Base-by-base conservation (phyloP, 2,113 vertebrate genomes). In the Illadopsis cleaveri region DNA sequence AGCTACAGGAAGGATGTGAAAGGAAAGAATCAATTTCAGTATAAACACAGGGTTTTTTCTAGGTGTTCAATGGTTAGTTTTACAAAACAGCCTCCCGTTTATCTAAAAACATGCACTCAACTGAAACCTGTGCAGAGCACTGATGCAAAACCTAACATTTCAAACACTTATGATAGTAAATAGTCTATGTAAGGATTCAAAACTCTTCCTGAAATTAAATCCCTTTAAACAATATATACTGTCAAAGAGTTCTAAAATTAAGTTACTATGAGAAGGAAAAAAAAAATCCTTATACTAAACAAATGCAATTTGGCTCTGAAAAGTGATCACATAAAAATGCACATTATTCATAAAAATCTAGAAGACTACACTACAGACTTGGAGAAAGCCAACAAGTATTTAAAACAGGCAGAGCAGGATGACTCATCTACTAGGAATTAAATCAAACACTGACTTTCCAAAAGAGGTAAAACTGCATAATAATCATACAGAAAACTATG, bases 311-410 rank as follows among this genome's bases (percentile, higher is more conserved):
- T 64, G 65, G 48, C 60, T 84, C 42, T 75, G 72, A 71, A 54
- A 81, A 92, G 16, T 22, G 27, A 64, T 75, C 37, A 83, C 28
- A 81, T 42, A 75, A 91, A 93, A 95, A 60, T 40, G 64, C n/a
- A 71, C 40, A 78, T 90, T 93, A 89, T 78, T 92, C 83, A 91
- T 40, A 78, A 94, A 61, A 84, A 78, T 64, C 31, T 64, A 47
- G 11, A 78, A 64, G 30, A 73, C 42, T 65, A 66, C 33, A 24
- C 33, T 71, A 53, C 37, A 92, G 86, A 70, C 51, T 71, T 62
- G 30, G 20, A 51, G 56, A 89, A 82, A 61, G 61, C 24, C 70
- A 82, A 56, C 27, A 87, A 60, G 87, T 78, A 84, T 37, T 89
- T 71, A 56, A 89, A 75, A 61, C 71, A 84, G 60, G 48, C 27